Evolutionary conservation across 2,888 invertebrate species (phyloP).

Genomic region (Hydraecia micacea): DNA sequence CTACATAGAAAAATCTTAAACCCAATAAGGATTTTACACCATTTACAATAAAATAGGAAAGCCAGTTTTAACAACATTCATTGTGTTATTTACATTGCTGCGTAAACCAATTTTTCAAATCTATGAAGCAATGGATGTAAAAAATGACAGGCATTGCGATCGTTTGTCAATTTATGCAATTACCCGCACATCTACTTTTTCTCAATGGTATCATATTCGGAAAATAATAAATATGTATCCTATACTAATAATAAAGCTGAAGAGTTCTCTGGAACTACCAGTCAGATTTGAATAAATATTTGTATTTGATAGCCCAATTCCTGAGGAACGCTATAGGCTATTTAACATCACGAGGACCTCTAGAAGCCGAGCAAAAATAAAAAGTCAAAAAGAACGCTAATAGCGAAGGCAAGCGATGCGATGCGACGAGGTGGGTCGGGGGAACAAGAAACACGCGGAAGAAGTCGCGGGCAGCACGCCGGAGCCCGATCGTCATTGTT

Average conservation of each 20-base stretch:
- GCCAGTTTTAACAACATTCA: not conserved
- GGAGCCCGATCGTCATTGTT: not conserved
- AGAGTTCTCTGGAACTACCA: not conserved
- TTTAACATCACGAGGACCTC: not conserved
- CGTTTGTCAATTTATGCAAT: not conserved
- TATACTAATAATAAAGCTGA: not conserved
- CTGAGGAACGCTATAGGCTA: not conserved
- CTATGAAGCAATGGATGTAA: not conserved
- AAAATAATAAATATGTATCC: not conserved
- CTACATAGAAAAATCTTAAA: conserved; percentile 1
- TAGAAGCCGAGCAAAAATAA: not conserved
- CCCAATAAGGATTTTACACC: not conserved
- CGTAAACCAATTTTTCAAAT: not conserved
- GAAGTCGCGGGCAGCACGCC: not conserved
- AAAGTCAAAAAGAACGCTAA: not conserved
- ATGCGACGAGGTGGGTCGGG: not conserved
- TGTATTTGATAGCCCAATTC: not conserved
- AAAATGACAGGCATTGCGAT: not conserved
- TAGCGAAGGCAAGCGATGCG: not conserved
- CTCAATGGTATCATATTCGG: not conserved
- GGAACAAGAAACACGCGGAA: not conserved
- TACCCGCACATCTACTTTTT: not conserved
- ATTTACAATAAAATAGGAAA: not conserved
- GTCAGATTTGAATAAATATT: not conserved
- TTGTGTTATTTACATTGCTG: not conserved